Evolutionary conservation across 2,113 vertebrate species (phyloP), one percentile per base, ranked within the genome.

Genomic region (Indicator maculatus): DNA sequence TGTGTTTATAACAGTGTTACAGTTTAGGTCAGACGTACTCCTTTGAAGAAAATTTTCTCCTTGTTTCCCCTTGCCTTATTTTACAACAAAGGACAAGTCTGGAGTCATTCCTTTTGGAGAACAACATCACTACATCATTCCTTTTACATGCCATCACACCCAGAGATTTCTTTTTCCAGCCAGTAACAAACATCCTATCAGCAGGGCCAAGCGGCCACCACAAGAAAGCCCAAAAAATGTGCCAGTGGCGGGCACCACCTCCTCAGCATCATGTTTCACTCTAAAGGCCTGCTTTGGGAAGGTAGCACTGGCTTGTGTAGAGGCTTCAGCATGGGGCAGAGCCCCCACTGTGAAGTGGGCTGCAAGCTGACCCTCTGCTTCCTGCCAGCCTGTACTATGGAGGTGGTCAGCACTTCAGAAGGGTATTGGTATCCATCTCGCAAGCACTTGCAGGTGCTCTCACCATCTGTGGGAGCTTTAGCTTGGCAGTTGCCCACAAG

Each of bases 371-470:
- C 36, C 16, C 24, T 18, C 13, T 12, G 5, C 50, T 31, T 65
- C 33, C 21, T 33, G 28, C 8, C 33, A 27, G 18, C 39, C 16
- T 60, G 71, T 13, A 39, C 33, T 16, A 4, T 2, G 4, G 14
- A 8, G 18, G 15, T 17, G n/a, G 10, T 6, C 76, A 52, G 28
- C 31, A 28, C 55, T 28, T 17, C 0, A 1, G 28, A 20, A 23
- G 23, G 2, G 8, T 33, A 71, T 0, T 5, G 11, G 11, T 28
- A 15, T 6, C 27, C 24, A 45, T 16, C 6, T 44, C 3, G 0
- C 14, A 14, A 71, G 27, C 12, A 36, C 61, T 33, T 16, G 31
- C 16, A 61, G 30, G 15, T 30, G n/a, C 47, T 31, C 16, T 39
- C 26, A 31, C 45, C 21, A 27, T 27, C 20, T 8, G 6, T 14